Evolutionary conservation across 2,113 vertebrate genomes (phyloP), one percentile per base, ranked within the genome.

Genomic region (Heteronetta atricapilla): DNA sequence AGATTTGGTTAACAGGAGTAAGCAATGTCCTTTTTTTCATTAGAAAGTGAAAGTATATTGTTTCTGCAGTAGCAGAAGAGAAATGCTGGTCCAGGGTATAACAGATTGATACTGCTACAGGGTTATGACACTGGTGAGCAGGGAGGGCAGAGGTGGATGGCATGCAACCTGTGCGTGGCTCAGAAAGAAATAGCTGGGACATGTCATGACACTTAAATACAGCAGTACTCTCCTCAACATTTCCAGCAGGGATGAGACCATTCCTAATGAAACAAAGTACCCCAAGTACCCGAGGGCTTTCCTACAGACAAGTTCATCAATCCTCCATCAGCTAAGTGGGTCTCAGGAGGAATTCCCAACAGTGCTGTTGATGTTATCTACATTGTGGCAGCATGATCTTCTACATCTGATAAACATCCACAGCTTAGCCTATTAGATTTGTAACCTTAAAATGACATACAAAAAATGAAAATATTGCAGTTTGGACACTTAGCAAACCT

Each of bases 161-260:
- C 0, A 0, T 4, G 36, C 59, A 66, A 76, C 46, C 40, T 62
- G 15, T 3, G 26, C 26, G 13, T 60, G 33, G 60, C 44, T 88
- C 66, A 38, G 46, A 33, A 59, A 38, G 46, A 33, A 59, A 33
- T 42, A 73, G 42, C 63, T 60, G 59, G 42, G 42, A 86, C 23
- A 36, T 20, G n/a, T 42, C 79, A 68, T 13, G 33, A 8, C 34
- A 46, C 44, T 67, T 48, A 11, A 75, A 76, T n/a, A 34, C 70
- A 72, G 66, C 52, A 20, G 19, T 25, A 46, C 8, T 40, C 66
- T 79, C 46, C 40, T 89, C 64, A 52, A 38, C 82, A 44, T 22
- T 36, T 78, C 52, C 60, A 58, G 38, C 34, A 62, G 44, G 48
- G 31, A 34, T 0, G 1, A 55, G 63, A 64, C 8, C n/a, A 11